A percentile compares a stretch with the other conserved stretches of the same genome.
phyloP scores from a whole-genome alignment of 2,797 vertebrate species.

The Xiphophorus birchmanni region DNA sequence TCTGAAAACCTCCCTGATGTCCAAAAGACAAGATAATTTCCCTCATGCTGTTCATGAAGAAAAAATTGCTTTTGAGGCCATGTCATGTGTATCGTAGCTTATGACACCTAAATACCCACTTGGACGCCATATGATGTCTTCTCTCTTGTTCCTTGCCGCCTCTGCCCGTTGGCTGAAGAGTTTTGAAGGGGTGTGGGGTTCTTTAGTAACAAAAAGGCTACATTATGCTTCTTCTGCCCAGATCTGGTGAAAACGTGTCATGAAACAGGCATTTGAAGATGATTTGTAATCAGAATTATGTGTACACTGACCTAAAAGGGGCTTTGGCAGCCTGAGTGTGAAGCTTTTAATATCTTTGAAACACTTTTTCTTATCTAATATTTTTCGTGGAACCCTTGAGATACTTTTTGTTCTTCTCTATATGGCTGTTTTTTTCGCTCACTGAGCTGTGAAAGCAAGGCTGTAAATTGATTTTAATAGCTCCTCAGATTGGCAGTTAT shows the following conservation, averaged over 20 bases:
- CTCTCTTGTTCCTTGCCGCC: not conserved
- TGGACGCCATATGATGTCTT: not conserved
- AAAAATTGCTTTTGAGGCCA: not conserved
- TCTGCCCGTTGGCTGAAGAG: not conserved
- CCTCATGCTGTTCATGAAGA: not conserved
- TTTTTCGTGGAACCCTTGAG: constrained; percentile 8
- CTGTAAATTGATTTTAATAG: constrained; percentile 69
- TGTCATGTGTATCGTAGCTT: not conserved
- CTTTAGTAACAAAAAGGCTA: not conserved
- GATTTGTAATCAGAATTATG: constrained; percentile 16
- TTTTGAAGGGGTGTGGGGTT: not conserved
- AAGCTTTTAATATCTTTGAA: constrained; percentile 33
- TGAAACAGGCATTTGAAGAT: constrained; percentile 8
- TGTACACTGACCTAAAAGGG: constrained; percentile 10
- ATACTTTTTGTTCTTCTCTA: constrained; percentile 30
- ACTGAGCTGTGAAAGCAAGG: constrained; percentile 18
- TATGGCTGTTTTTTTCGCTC: constrained; percentile 7
- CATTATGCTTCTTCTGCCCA: not conserved
- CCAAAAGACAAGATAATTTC: not conserved
- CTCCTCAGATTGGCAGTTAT: constrained; percentile 53
- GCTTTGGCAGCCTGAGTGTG: constrained; percentile 6
- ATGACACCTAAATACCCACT: not conserved
- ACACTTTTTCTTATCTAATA: constrained; percentile 27
- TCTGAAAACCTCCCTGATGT: not conserved
- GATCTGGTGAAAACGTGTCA: constrained; percentile 1